A percentile compares a stretch with the other conserved stretches of the same genome.
Conservation (phyloP, 2,888 invertebrate species). For the Papilio protenor region DNA sequence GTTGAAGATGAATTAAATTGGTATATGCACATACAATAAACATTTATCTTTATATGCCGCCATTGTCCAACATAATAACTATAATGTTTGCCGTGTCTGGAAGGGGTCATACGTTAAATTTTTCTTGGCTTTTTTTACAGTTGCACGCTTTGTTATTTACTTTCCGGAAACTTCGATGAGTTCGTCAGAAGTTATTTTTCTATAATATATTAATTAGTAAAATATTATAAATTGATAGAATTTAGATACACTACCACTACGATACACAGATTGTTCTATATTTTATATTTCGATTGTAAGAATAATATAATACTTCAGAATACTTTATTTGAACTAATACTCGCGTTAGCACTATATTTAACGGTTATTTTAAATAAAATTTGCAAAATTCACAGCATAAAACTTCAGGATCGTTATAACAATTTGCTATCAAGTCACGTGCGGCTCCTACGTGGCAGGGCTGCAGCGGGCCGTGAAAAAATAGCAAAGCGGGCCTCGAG, state of each 20-base stretch:
- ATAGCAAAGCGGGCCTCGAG: slow-evolving; percentile 12
- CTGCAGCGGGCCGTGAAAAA: slow-evolving; percentile 17
- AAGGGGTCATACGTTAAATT: slow-evolving; percentile 10
- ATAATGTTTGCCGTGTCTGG: too few species aligned
- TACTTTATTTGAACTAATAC: too few species aligned
- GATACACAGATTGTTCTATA: too few species aligned
- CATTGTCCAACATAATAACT: too few species aligned
- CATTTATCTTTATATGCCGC: too few species aligned
- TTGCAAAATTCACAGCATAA: background rate
- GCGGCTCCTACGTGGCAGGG: slow-evolving; percentile 3
- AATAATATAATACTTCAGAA: too few species aligned
- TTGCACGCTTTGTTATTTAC: background rate
- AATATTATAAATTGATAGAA: too few species aligned
- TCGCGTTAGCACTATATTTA: background rate
- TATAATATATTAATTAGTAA: too few species aligned
- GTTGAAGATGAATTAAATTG: slow-evolving; percentile 8
- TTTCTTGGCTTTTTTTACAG: slow-evolving; percentile 26
- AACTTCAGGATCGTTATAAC: background rate
- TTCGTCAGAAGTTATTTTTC: too few species aligned
- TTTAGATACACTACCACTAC: too few species aligned
- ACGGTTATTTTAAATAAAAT: background rate
- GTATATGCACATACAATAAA: too few species aligned
- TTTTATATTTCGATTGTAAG: too few species aligned
- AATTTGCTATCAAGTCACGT: slow-evolving; percentile 29
- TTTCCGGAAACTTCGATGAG: background rate